Evolutionary conservation across 2,797 vertebrate species (phyloP), one percentile per base, ranked within the genome.

Genomic region (Urosaurus nigricauda): DNA sequence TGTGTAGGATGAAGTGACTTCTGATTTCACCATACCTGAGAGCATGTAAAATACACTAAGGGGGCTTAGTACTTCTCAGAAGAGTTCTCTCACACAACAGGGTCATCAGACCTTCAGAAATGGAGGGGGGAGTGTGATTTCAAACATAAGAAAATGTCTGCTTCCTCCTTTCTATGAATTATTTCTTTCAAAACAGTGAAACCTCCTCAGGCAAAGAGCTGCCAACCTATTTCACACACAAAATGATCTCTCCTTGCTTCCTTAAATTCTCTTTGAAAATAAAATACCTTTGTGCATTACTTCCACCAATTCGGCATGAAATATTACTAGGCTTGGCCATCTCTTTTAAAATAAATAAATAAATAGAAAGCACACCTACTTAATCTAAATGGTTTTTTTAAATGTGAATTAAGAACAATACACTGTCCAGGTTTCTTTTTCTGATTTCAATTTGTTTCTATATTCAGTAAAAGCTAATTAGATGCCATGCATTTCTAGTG

Each of bases 171-270:
- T 71, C 89, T 40, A 86, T 43, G 21, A 93, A 88, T 91, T 92
- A 79, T 85, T 93, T 91, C 85, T 93, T 90, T 86, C 89, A 93
- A 90, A 79, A 88, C 82, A 88, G 82, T 37, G 82, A 93, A 89
- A 87, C 63, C 88, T 95, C 82, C 79, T 92, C 51, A 47, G 90
- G 89, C 93, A 94, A 92, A 91, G 89, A 75, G 88, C 93, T 93
- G 90, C 87, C 0, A 0, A 82, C 93, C 83, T 90, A 93, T 92
- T 87, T 92, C 93, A 92, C 91, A 92, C 85, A 92, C 80, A 73
- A 82, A 89, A 78, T 89, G 91, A 78, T 89, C 84, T 94, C 92
- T 89, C 85, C 60, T 90, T 91, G 60, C 78, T 75, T 70, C 86
- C 93, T 88, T 60, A 92, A 94, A 91, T 92, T 91, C 93, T 56